Base-by-base conservation (phyloP, 2,797 vertebrate genomes). In the Sebastes elongatus region DNA sequence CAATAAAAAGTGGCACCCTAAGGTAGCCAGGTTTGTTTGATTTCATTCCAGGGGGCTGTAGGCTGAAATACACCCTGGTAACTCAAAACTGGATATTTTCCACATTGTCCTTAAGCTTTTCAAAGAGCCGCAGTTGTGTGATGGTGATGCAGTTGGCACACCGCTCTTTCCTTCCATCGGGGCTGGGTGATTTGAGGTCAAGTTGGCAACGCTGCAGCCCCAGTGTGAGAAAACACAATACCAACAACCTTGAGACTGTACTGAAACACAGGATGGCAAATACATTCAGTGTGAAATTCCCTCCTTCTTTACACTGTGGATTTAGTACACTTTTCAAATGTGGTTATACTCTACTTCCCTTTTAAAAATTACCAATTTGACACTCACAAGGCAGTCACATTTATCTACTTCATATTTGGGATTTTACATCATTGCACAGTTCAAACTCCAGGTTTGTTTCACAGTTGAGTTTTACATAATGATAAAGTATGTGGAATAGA, bases 181-280 rank as follows among this genome's bases (percentile, higher is more conserved):
- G 9, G 66, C 30, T 20, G 13, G 49, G 77, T 79, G 38, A 77
- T 20, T 60, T 80, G 6, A 74, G 76, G 78, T 78, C 62, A 78
- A 28, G 33, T 18, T 80, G 65, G 74, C 76, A 64, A n/a, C 0
- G 10, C 42, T 64, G 64, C 52, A 23, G 56, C 67, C 28, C 23
- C 35, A 32, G 14, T 71, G 49, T 68, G 56, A 76, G 42, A 74
- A 61, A 79, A 27, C 38, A 63, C 57, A 74, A 61, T 7, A 76
- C 77, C 42, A 64, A 57, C 65, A 82, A 57, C 84, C 74, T 69
- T 81, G 76, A 80, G 74, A 33, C 32, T 73, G 75, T 49, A 25
- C 59, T 65, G 23, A 56, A 81, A 75, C 52, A 78, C 28, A 62
- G 57, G 23, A 61, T 7, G 13, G 25, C 28, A 78, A 69, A 63